Evolutionary conservation across 2,888 invertebrate genomes (phyloP).

Genomic region (Megastigmus dorsalis): DNA sequence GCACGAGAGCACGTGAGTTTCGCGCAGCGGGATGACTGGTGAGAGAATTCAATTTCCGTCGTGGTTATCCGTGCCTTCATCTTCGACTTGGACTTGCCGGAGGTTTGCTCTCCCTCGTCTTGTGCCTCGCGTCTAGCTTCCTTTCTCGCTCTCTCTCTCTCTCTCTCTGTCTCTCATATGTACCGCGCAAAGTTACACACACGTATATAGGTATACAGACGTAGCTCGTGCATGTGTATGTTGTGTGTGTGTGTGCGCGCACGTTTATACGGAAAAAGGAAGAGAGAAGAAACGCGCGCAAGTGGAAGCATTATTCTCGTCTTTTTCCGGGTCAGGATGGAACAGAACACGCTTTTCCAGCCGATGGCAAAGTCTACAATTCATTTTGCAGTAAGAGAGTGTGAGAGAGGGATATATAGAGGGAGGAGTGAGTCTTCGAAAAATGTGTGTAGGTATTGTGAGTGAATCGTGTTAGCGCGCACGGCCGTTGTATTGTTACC

Average conservation of each 20-base stretch:
- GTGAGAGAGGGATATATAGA: background rate
- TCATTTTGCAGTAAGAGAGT: background rate
- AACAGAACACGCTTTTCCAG: conserved; percentile 13
- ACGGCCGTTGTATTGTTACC: conserved; percentile 8
- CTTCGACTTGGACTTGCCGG: conserved; percentile 54
- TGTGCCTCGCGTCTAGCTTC: too few relatives aligned
- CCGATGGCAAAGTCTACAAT: background rate
- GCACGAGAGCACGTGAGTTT: conserved; percentile 52
- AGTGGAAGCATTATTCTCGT: background rate
- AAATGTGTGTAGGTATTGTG: background rate
- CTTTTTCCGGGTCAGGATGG: background rate
- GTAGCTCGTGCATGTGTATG: too few relatives aligned
- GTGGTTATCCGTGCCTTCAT: conserved; percentile 70
- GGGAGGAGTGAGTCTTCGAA: background rate
- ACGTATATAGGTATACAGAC: too few relatives aligned
- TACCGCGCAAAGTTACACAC: background rate
- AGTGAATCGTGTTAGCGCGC: conserved; percentile 3
- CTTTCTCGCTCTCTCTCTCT: background rate
- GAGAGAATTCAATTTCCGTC: conserved; percentile 72
- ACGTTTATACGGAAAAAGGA: background rate
- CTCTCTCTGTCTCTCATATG: background rate
- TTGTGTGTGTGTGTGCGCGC: background rate
- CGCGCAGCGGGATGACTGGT: conserved; percentile 68
- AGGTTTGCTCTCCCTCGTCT: too few relatives aligned
- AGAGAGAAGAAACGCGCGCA: background rate